Base-by-base conservation (phyloP, 2,797 vertebrate genomes). In the Sebastolobus alascanus region DNA sequence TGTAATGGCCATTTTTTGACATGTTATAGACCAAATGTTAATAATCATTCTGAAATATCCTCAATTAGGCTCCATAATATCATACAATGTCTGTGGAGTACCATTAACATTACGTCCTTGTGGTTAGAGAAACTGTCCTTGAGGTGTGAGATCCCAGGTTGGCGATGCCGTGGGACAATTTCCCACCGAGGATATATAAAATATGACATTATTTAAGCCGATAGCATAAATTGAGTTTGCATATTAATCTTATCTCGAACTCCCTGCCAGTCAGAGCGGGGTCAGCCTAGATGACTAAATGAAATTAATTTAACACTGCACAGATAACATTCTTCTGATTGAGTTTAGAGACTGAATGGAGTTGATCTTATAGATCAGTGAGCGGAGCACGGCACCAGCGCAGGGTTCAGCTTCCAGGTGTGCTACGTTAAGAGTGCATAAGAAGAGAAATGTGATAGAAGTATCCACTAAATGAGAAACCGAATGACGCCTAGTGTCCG, bases 261-360 rank as follows among this genome's bases (percentile, higher is more conserved):
- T 68, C 58, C 22, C 64, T 76, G 79, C 59, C 68, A 50, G 43
- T 50, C 43, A 61, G 64, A 35, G 50, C 37, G 2, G 37, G 56
- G 77, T 83, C 65, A 75, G 43, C 31, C 65, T 4, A 71, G 33
- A 83, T 43, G 66, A 61, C 27, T 58, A 54, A 82, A 84, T 75
- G 2, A 77, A 75, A 68, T 68, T 27, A 55, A 79, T 77, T 81
- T 52, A 77, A 67, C n/a, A 13, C 55, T 7, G 61, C 33, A 40
- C 35, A 65, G 85, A 84, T 84, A 25, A 61, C 66, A 80, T 86
- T 75, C 80, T 76, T 75, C 31, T 64, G 40, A 74, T 37, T 50
- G 56, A 64, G 59, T 84, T 87, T 73, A 35, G 80, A 71, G 61
- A 60, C 29, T 18, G 40, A 50, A 60, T 50, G 31, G 70, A 1